Evolutionary conservation across 2,888 invertebrate species (phyloP).

Genomic region (Acrobeloides nanus): DNA sequence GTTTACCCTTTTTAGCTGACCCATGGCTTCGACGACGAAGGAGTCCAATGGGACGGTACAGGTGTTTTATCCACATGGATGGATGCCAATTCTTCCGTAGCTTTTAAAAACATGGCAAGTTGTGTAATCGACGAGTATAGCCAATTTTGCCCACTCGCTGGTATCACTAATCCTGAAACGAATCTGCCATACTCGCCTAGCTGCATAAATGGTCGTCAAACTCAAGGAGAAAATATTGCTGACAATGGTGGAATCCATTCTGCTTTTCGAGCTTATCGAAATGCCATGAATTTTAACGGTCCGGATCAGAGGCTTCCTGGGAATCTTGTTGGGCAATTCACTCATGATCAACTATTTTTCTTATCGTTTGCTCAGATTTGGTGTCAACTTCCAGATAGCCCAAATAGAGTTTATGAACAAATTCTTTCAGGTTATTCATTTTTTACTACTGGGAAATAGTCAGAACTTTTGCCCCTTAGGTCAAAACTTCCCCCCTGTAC

Average conservation of each 20-base stretch:
- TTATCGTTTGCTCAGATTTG: slow-evolving; percentile 42
- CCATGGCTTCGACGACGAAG: slow-evolving; percentile 28
- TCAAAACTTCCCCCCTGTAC: too few relatives aligned
- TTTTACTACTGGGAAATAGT: too few relatives aligned
- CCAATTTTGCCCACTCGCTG: slow-evolving; percentile 11
- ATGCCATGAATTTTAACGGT: slow-evolving; percentile 33
- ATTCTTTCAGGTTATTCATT: slow-evolving; percentile 33
- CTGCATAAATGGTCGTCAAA: slow-evolving; percentile 48
- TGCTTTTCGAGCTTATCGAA: slow-evolving; percentile 39
- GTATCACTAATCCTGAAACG: too few relatives aligned
- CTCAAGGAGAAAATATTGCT: slow-evolving; percentile 61
- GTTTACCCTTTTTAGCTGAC: too few relatives aligned
- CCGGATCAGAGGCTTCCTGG: slow-evolving; percentile 40
- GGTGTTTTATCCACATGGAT: slow-evolving; percentile 29
- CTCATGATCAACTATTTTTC: slow-evolving; percentile 49
- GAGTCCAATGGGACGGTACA: slow-evolving; percentile 28
- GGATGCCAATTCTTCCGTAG: slow-evolving; percentile 13
- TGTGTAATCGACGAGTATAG: slow-evolving; percentile 25
- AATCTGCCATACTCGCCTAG: background rate
- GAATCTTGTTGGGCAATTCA: slow-evolving; percentile 33
- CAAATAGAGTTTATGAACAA: slow-evolving; percentile 13
- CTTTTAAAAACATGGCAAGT: slow-evolving; percentile 26
- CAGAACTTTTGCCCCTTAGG: too few relatives aligned
- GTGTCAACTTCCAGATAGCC: slow-evolving; percentile 32
- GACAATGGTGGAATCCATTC: slow-evolving; percentile 58